Evolutionary conservation across 2,888 invertebrate species (phyloP).

Genomic region (Caenorhabditis sp.): DNA sequence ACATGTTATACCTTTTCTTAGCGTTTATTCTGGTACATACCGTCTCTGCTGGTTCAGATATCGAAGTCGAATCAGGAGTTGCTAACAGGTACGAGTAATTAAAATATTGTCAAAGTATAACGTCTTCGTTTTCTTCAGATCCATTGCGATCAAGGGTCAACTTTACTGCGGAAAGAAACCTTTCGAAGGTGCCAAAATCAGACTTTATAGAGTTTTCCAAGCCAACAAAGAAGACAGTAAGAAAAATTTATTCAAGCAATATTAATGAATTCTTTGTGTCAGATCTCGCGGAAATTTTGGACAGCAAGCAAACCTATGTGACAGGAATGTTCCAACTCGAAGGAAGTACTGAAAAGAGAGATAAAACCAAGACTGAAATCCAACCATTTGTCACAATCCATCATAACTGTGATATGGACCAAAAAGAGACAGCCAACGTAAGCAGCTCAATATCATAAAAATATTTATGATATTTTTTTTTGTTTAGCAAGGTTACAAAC

Average conservation of each 20-base stretch:
- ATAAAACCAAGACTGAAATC: constrained; percentile 43
- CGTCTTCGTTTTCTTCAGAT: constrained; percentile 19
- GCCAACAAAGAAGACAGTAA: constrained; percentile 41
- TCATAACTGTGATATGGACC: constrained; percentile 43
- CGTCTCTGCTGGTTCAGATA: constrained; percentile 15
- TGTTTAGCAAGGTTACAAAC: constrained; percentile 47
- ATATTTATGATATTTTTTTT: constrained; percentile 7
- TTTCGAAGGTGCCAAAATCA: constrained; percentile 47
- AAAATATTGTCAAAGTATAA: background rate
- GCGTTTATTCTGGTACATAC: constrained; percentile 5
- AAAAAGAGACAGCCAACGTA: constrained; percentile 42
- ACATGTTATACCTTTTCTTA: constrained; percentile 25
- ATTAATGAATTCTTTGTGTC: background rate
- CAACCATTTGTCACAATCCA: constrained; percentile 49
- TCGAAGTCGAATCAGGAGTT: constrained; percentile 43
- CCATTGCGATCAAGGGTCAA: constrained; percentile 47
- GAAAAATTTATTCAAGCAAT: background rate
- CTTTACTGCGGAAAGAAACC: constrained; percentile 44
- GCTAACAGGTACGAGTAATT: constrained; percentile 38
- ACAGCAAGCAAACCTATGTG: constrained; percentile 39
- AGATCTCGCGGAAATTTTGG: constrained; percentile 46
- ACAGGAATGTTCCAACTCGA: constrained; percentile 52
- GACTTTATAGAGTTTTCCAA: constrained; percentile 45
- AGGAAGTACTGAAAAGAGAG: constrained; percentile 43
- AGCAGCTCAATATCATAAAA: background rate